These are phyloP conservation scores for Sycophaga agraensis DNA, from an alignment of 1,140 invertebrate species.

Conservation along the genomic window DNA sequence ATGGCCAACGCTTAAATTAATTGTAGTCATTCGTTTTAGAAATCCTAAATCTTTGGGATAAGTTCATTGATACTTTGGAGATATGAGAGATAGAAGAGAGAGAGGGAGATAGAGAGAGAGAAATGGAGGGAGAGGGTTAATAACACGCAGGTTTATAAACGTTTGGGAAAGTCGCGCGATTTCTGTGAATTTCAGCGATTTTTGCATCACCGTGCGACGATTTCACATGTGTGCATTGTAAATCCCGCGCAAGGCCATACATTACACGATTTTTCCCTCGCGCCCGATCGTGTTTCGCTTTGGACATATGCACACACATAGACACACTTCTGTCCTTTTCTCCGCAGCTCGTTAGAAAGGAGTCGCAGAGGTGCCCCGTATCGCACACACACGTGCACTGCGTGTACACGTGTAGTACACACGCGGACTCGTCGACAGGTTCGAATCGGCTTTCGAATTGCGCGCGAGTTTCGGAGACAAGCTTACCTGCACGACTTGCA, in stretches of 20 bases:
- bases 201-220: not conserved
- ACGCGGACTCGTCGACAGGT: not conserved
- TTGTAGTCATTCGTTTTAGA: no score
- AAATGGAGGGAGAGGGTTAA: not conserved
- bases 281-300: conserved; percentile 15
- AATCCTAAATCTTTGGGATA: no score
- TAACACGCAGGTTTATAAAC: not conserved
- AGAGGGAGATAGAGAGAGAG: not conserved
- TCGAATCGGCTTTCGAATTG: conserved; percentile 20
- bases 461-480: not conserved
- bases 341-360: conserved; percentile 21
- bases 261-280: conserved; percentile 18
- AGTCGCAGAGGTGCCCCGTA: not conserved
- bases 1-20: no score
- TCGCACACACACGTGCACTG: not conserved
- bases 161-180: not conserved
- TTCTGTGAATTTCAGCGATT: not conserved
- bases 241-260: conserved; percentile 25
- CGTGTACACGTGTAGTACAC: not conserved
- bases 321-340: conserved; percentile 1
- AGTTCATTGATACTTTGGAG: no score
- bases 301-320: not conserved
- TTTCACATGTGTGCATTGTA: conserved; percentile 11
- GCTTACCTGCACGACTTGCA: not conserved
- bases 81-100: not conserved